Conservation (phyloP, 1,140 invertebrate genomes). For the Harpegnathos saltator region DNA sequence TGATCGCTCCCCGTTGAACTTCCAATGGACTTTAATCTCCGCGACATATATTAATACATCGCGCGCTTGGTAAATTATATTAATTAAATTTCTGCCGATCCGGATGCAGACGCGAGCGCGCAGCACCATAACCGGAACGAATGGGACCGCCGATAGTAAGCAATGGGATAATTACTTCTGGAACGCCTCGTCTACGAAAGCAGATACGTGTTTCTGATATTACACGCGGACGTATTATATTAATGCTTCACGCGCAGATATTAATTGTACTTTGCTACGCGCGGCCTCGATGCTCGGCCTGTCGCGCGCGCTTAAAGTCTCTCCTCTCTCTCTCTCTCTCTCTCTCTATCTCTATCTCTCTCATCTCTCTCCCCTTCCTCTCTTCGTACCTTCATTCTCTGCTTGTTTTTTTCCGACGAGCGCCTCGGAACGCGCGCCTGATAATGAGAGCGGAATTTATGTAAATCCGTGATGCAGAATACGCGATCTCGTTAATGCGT, state of each 20-base stretch:
- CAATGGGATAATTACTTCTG: constrained; percentile 67
- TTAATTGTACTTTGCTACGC: constrained; percentile 25
- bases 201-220: constrained; percentile 33
- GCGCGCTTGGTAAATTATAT: constrained; percentile 74
- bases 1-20: constrained; percentile 48
- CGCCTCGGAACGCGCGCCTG: not conserved
- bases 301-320: constrained; percentile 30
- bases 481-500: constrained; percentile 8
- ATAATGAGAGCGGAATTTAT: constrained; percentile 32
- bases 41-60: constrained; percentile 69
- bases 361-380: too few species aligned
- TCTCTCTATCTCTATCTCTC: not conserved
- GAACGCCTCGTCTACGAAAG: constrained; percentile 46
- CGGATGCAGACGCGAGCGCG: constrained; percentile 43
- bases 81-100: constrained; percentile 74
- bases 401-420: constrained; percentile 3
- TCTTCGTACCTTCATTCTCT: too few species aligned
- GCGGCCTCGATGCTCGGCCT: not conserved
- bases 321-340: too few species aligned
- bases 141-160: constrained; percentile 62
- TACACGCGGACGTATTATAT: constrained; percentile 42
- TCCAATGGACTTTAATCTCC: constrained; percentile 60
- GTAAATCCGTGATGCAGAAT: constrained; percentile 4
- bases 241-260: not conserved
- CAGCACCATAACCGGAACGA: constrained; percentile 59